Base-by-base conservation (phyloP, 2,888 invertebrate genomes). In the Acrobasis consociella region DNA sequence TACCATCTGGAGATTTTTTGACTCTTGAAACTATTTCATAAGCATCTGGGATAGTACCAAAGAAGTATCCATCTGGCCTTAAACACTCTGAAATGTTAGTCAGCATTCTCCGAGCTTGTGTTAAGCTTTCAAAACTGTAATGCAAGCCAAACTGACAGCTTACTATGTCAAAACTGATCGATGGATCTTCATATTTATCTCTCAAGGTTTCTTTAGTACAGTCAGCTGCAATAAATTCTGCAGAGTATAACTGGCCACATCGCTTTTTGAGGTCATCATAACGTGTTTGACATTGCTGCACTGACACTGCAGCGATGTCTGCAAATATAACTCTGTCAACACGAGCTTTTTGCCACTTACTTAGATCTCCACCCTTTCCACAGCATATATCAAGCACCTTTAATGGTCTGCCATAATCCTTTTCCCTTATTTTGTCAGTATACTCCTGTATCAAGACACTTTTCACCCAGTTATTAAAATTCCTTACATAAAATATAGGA, bases 391-490 rank as follows among this genome's bases (percentile, higher is more conserved):
- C 99, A 61, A 99, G 89, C 0, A 98, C 97, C 64, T 94, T 93
- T 39, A 97, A 74, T 0, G 94, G 93, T 62, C 94, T 93, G n/a
- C 95, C 95, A 68, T 95, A 93, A 67, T 94, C 94, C 74, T 94
- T 95, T 69, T 94, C 93, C 76, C 94, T 95, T 55, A 95, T 93
- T 83, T 94, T 95, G 68, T 91, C 94, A 75, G 95, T 90, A 86
- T 96, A 96, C 88, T 96, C 95, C 94, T 97, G 95, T 74, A 99
- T 99, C 0, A 99, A 93, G 93, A 98, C 97, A 85, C 97, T 97
- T 91, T 99, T 99, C 13, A 99, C 95, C 99, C 99, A 99, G 86
- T 99, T 99, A 86, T 99, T 99, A 82, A 99, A 99, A 88, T 99
- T 99, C 71, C 99, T 94, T 93, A 99, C 94, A 82, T 97, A 96